Evolutionary conservation across 2,113 vertebrate species (phyloP).

Genomic region (Sapayoa aenigma): DNA sequence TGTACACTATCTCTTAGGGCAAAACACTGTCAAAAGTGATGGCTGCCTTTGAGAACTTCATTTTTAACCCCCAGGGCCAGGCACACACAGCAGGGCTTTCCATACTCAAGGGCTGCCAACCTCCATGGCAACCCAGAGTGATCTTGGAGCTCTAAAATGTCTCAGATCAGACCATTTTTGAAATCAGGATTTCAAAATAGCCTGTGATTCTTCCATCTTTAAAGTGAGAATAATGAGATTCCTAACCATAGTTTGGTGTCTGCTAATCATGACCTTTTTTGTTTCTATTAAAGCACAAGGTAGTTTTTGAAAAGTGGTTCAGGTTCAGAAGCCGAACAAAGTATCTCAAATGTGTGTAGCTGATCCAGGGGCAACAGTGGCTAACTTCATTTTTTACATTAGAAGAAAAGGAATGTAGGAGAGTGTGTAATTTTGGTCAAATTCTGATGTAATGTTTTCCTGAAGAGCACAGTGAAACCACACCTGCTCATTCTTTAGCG

Average conservation of each 20-base stretch:
- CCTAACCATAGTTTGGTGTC: neutral
- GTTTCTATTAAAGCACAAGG: neutral
- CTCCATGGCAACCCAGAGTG: neutral
- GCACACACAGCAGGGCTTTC: neutral
- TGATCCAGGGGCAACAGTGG: neutral
- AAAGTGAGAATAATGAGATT: neutral
- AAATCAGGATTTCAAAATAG: neutral
- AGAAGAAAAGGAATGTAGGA: neutral
- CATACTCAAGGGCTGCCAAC: neutral
- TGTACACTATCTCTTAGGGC: neutral
- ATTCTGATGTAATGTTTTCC: constrained; percentile 15
- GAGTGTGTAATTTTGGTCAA: neutral
- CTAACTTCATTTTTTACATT: neutral
- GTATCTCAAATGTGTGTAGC: neutral
- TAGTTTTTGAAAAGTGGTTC: neutral
- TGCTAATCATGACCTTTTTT: neutral
- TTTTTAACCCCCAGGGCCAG: neutral
- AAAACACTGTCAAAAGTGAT: neutral
- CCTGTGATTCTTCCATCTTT: neutral
- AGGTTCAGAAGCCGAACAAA: neutral
- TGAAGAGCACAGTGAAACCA: neutral
- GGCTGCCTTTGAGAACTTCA: neutral
- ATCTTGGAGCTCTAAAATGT: neutral
- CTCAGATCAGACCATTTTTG: neutral
- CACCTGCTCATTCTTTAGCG: constrained; percentile 18